A percentile compares a stretch with the other conserved stretches of the same genome.
Conservation (phyloP, 2,113 vertebrate genomes). For the Lepidothrix coronata region DNA sequence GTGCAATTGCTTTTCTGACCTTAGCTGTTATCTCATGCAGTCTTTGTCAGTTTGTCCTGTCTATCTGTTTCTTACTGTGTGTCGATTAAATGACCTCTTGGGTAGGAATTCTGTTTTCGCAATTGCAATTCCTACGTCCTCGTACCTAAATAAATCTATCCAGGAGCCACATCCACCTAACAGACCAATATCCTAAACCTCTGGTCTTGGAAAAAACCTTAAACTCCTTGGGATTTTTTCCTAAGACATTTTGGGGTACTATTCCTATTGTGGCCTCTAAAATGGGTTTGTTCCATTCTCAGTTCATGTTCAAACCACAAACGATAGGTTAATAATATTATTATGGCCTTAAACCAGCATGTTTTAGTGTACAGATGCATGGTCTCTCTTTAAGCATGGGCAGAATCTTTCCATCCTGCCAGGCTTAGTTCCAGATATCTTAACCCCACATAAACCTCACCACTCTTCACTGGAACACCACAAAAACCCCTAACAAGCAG, state of each 20-base stretch:
- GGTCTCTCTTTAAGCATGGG: not conserved
- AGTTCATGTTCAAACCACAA: slow-evolving; percentile 5
- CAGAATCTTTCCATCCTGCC: not conserved
- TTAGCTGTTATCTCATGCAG: not conserved
- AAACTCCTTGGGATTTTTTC: not conserved
- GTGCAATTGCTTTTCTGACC: not conserved
- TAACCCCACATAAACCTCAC: slow-evolving; percentile 24
- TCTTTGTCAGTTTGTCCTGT: not conserved
- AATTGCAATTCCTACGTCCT: not conserved
- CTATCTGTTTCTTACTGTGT: not conserved
- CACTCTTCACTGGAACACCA: slow-evolving; percentile 23
- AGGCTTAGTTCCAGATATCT: slow-evolving; percentile 26
- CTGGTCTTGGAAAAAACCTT: not conserved
- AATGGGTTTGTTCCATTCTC: not conserved
- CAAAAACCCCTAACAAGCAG: slow-evolving; percentile 38
- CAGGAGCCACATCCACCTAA: not conserved
- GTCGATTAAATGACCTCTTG: not conserved
- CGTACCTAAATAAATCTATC: not conserved
- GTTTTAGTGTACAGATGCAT: not conserved
- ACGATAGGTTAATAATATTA: not conserved
- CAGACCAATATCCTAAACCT: not conserved
- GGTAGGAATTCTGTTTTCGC: not conserved
- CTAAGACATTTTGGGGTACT: not conserved
- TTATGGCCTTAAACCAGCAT: slow-evolving; percentile 6
- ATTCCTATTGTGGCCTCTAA: not conserved